A percentile compares a stretch with the other conserved stretches of the same genome.
Evolutionary conservation across 2,113 vertebrate species (phyloP).

Genomic region (Sebastes schlegelii): DNA sequence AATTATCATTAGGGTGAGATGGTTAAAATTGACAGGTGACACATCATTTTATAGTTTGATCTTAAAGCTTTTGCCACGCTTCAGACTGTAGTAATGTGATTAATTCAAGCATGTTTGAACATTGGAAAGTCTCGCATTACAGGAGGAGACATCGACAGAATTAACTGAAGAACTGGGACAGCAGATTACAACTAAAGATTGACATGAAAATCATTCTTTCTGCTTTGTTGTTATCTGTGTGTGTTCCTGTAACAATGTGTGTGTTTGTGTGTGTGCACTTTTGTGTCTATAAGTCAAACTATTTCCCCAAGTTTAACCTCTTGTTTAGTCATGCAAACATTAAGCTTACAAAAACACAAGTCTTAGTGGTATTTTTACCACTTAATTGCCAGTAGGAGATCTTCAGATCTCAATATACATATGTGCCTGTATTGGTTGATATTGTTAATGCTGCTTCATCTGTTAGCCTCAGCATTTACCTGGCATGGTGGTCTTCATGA

Average conservation of each 20-base stretch:
- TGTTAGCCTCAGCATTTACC: constrained; percentile 78
- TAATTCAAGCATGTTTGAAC: not conserved
- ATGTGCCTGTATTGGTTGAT: not conserved
- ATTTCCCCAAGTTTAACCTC: not conserved
- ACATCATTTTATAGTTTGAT: not conserved
- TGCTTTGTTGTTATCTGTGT: not conserved
- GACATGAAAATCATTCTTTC: not conserved
- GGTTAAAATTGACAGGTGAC: not conserved
- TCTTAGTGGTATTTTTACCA: not conserved
- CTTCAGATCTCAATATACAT: not conserved
- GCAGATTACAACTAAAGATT: not conserved
- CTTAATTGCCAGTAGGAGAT: not conserved
- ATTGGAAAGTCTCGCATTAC: not conserved
- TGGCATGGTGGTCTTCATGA: constrained; percentile 95
- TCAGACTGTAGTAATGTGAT: too few relatives aligned
- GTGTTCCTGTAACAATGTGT: not conserved
- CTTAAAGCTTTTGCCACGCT: not conserved
- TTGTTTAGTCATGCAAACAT: not conserved
- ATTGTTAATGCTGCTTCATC: not conserved
- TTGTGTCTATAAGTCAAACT: not conserved
- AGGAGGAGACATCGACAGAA: too few relatives aligned
- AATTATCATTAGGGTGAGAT: not conserved
- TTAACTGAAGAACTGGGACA: not conserved
- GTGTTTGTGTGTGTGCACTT: not conserved
- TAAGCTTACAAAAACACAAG: not conserved